phyloP scores from a whole-genome alignment of 2,113 vertebrate species.

The Lates calcarifer region DNA sequence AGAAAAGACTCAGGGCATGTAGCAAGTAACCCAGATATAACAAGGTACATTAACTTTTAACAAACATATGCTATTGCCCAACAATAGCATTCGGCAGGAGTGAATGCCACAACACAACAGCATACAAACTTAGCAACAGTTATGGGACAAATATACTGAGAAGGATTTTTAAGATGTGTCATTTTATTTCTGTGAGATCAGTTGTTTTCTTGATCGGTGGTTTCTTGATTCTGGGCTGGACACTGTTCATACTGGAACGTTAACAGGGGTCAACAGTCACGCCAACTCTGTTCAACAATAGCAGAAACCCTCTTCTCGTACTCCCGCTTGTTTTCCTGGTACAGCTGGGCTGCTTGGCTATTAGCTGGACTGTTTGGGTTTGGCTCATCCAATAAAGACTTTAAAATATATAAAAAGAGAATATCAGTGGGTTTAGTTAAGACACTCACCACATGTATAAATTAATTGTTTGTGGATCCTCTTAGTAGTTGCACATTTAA shows the following conservation, averaged over 20 bases:
- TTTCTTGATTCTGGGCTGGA: conserved; percentile 87
- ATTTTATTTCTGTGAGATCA: conserved; percentile 66
- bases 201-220: conserved; percentile 75
- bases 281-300: conserved; percentile 99
- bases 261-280: conserved; percentile 94
- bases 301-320: conserved; percentile 99
- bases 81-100: conserved; percentile 85
- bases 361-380: conserved; percentile 99
- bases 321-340: conserved; percentile 99
- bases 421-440: conserved; percentile 27
- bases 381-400: conserved; percentile 99
- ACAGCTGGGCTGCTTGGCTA: conserved; percentile 98
- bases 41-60: conserved; percentile 92
- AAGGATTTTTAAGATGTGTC: conserved; percentile 83
- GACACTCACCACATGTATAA: background rate
- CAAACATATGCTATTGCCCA: conserved; percentile 87
- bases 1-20: conserved; percentile 67
- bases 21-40: conserved; percentile 93
- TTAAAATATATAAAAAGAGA: conserved; percentile 47
- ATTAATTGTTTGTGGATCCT: background rate
- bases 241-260: conserved; percentile 87
- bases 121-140: conserved; percentile 92
- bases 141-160: conserved; percentile 89
- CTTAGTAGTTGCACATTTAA: background rate
- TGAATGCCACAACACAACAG: conserved; percentile 91